Evolutionary conservation across 2,113 vertebrate genomes (phyloP).

Genomic region (Hippocampus zosterae): DNA sequence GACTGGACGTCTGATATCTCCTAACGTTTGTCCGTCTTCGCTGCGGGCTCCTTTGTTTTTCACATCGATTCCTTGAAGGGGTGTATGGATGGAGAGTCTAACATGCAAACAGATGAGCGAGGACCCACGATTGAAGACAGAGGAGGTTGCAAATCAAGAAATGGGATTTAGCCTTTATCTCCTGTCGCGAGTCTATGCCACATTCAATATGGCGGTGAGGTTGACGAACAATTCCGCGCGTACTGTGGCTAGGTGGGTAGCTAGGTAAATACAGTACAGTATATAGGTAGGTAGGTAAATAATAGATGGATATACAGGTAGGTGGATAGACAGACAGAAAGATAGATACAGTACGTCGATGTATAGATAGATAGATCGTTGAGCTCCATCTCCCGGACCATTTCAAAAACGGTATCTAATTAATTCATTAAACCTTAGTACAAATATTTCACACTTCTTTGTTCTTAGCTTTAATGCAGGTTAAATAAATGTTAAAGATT

Average conservation of each 20-base stretch:
- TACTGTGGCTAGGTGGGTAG: background rate
- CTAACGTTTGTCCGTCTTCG: background rate
- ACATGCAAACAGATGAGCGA: background rate
- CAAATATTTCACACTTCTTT: too few species aligned
- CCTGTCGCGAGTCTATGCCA: background rate
- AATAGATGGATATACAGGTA: background rate
- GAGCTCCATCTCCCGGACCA: background rate
- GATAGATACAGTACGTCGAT: too few species aligned
- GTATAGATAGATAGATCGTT: background rate
- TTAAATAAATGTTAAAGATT: background rate
- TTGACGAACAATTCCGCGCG: background rate
- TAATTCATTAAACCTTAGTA: background rate
- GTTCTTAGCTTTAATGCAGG: too few species aligned
- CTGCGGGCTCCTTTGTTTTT: background rate
- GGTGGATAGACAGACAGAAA: background rate
- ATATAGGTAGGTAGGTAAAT: background rate
- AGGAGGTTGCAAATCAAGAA: slow-evolving; percentile 1
- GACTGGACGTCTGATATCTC: background rate
- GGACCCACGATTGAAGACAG: background rate
- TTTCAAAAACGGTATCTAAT: background rate
- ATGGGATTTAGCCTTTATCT: background rate
- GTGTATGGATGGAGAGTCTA: background rate
- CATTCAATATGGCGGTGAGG: background rate
- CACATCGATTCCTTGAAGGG: background rate
- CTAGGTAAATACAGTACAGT: background rate